phyloP scores from a whole-genome alignment of 53 echinoderm and acorn worm genomes.

The Paracentrotus lividus region DNA sequence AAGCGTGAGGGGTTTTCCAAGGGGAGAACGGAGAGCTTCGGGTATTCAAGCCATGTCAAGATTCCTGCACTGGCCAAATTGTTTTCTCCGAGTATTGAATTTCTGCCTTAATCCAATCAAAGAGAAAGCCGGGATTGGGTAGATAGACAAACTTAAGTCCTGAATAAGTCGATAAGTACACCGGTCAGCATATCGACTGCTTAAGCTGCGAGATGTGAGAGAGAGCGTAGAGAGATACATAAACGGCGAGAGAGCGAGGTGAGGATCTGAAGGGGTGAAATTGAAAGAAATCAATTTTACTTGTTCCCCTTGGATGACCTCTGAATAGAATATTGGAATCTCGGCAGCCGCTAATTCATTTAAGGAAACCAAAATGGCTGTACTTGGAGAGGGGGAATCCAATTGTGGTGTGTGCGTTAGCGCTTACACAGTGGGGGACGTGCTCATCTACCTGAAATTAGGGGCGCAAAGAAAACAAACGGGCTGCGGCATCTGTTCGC shows the following conservation, averaged over 20 bases:
- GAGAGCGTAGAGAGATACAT: not conserved
- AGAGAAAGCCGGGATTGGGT: constrained; percentile 25
- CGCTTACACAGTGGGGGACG: constrained; percentile 19
- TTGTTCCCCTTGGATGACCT: constrained; percentile 34
- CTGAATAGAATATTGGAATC: constrained; percentile 38
- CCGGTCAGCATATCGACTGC: constrained; percentile 45
- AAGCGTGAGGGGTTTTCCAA: not conserved
- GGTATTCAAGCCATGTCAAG: not conserved
- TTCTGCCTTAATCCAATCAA: constrained; percentile 50
- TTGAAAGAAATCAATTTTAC: constrained; percentile 49
- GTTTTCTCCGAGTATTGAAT: constrained; percentile 50
- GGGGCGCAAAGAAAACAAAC: not conserved
- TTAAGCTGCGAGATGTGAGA: not conserved
- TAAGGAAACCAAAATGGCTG: not conserved
- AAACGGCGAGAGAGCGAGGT: not conserved
- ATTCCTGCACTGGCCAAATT: constrained; percentile 28
- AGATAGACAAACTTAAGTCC: constrained; percentile 2
- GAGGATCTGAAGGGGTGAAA: not conserved
- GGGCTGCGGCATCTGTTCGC: constrained; percentile 21
- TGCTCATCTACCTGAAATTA: constrained; percentile 12
- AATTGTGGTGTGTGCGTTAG: constrained; percentile 20
- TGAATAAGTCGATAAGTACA: constrained; percentile 61
- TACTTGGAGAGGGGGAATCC: not conserved
- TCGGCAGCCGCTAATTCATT: constrained; percentile 37
- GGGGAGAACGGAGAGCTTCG: not conserved